A percentile compares a stretch with the other conserved stretches of the same genome.
Evolutionary conservation across 2,888 invertebrate genomes (phyloP).

Genomic region (Agonopterix arenella): DNA sequence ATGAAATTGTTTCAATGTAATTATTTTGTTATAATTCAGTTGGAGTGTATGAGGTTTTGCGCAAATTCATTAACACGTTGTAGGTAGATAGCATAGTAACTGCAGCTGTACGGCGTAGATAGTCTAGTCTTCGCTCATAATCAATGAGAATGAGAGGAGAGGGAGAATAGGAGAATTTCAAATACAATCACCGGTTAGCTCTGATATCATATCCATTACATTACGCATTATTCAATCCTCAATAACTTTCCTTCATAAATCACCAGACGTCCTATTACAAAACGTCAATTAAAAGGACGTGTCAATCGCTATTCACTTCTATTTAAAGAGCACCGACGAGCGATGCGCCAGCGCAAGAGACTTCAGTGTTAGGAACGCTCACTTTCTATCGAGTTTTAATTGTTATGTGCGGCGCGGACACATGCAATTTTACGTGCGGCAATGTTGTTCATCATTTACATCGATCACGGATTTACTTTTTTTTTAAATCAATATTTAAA

Average conservation of each 20-base stretch:
- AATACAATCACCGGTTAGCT: too few relatives aligned
- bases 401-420: conserved; percentile 60
- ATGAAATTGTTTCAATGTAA: too few relatives aligned
- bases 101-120: too few relatives aligned
- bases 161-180: too few relatives aligned
- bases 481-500: conserved; percentile 7
- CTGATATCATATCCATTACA: too few relatives aligned
- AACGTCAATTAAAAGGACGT: conserved; percentile 46
- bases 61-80: too few relatives aligned
- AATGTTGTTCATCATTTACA: conserved; percentile 57
- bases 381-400: conserved; percentile 73
- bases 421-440: conserved; percentile 75
- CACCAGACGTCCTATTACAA: conserved; percentile 3
- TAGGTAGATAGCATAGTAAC: too few relatives aligned
- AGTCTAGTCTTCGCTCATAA: too few relatives aligned
- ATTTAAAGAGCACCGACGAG: conserved; percentile 45
- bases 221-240: neutral
- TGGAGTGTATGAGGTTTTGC: too few relatives aligned
- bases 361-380: conserved; percentile 43
- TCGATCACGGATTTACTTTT: conserved; percentile 39
- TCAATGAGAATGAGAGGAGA: too few relatives aligned
- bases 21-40: too few relatives aligned
- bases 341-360: conserved; percentile 33
- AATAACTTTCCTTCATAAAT: conserved; percentile 18
- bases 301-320: conserved; percentile 54